Evolutionary conservation across 1,140 invertebrate species (phyloP), one percentile per base, ranked within the genome.

Genomic region (Capitella teleta): DNA sequence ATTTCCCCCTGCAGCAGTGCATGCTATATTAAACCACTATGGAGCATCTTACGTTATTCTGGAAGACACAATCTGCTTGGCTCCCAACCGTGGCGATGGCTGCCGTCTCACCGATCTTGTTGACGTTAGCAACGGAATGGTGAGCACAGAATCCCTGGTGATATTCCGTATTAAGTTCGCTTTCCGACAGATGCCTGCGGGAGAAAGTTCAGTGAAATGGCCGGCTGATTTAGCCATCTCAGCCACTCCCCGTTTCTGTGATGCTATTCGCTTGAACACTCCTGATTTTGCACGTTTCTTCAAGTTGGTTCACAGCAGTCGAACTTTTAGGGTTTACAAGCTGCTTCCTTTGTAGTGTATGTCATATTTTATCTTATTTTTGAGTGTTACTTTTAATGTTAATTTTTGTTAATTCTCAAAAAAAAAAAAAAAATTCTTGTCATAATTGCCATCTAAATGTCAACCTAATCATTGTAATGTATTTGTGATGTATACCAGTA

Each of bases 41-140:
- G 57, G 64, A 24, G 61, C 67, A 8, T 61, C 60, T 43, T 74
- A 74, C 55, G 72, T 77, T 12, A 76, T 77, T 25, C 54, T 77
- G 23, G 76, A 77, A 54, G 74, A 77, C 57, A 72, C 68, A 53
- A 76, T 77, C 42, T 77, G 76, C 59, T 52, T 72, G 24, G 61
- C 66, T 12, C 61, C 61, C 6, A 56, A 60, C 19, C 57, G 51
- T 23, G 57, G 51, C 21, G 62, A 62, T 49, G 68, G 72, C 3
- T 77, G 76, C 61, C 54, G 66, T n/a, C 55, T 69, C 4, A 64
- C 68, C 14, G 73, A 76, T 56, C 55, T 76, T 21, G 57, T 77
- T 24, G 75, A 77, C 56, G 49, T 75, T 14, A 63, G 67, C 46
- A 74, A 75, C 59, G 68, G 72, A 19, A 59, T 68, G 57, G 70